Evolutionary conservation across 1,140 invertebrate genomes (phyloP).

Genomic region (Bombus sylvicola): DNA sequence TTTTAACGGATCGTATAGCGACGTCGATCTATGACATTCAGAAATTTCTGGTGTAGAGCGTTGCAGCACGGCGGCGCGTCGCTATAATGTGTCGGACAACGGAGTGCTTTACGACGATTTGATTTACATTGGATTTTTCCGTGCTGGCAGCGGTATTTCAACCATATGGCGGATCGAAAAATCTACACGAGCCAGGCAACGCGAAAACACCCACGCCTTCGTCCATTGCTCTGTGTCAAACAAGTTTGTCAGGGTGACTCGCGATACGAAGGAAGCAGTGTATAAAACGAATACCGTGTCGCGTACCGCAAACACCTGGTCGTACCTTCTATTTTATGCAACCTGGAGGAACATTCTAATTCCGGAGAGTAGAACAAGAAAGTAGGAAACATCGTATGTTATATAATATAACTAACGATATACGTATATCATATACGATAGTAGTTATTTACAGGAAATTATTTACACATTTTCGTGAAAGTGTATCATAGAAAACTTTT

Average conservation of each 20-base stretch:
- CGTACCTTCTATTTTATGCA: background rate
- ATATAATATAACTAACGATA: too few species aligned
- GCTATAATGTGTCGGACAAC: constrained; percentile 51
- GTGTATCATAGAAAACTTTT: too few species aligned
- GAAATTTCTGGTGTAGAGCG: constrained; percentile 14
- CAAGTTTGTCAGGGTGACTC: constrained; percentile 46
- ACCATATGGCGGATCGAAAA: constrained; percentile 29
- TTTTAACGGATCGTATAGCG: constrained; percentile 40
- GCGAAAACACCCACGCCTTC: background rate
- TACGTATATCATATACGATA: too few species aligned
- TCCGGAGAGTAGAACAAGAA: background rate
- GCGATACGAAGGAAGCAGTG: constrained; percentile 32
- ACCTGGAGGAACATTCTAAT: constrained; percentile 12
- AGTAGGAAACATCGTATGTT: too few species aligned
- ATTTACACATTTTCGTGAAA: too few species aligned
- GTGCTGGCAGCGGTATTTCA: constrained; percentile 38
- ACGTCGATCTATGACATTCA: constrained; percentile 36
- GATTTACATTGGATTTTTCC: constrained; percentile 67
- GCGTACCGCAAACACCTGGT: constrained; percentile 32
- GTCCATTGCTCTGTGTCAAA: constrained; percentile 48
- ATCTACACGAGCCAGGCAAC: constrained; percentile 15
- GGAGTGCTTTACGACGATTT: constrained; percentile 65
- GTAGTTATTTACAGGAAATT: too few species aligned
- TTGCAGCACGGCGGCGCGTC: background rate
- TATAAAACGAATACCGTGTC: constrained; percentile 37